Percentiles rank a stretch among this genome's conserved stretches.
phyloP scores from a whole-genome alignment of 2,797 vertebrate species.

The Halcyon leucocephala region DNA sequence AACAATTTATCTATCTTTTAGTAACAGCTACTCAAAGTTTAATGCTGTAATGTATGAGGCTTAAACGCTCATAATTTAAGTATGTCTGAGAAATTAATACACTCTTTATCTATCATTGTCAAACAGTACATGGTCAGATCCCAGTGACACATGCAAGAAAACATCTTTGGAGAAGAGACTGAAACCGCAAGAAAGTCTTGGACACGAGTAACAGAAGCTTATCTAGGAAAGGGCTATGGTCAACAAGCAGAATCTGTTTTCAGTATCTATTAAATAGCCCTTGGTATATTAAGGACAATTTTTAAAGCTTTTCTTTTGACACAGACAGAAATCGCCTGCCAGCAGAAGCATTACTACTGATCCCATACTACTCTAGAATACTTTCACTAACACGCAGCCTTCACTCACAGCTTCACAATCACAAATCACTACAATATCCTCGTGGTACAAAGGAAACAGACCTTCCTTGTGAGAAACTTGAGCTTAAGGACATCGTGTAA shows the following conservation, averaged over 20 bases:
- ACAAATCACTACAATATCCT: background rate
- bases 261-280: background rate
- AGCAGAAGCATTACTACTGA: background rate
- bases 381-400: background rate
- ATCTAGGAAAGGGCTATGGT: background rate
- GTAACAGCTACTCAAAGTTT: background rate
- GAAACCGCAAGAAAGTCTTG: background rate
- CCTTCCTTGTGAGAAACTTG: background rate
- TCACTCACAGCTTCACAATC: background rate
- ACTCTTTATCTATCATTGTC: background rate
- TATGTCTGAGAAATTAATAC: background rate
- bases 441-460: background rate
- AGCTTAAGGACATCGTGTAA: background rate
- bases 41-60: background rate
- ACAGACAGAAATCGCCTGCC: background rate
- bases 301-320: background rate
- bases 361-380: background rate
- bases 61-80: background rate
- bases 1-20: conserved; percentile 52
- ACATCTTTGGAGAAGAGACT: background rate
- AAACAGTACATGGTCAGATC: background rate
- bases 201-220: background rate
- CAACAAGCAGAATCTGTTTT: background rate
- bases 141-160: background rate
- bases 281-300: background rate